Conservation (phyloP, 2,888 invertebrate genomes). For the Panopea generosa region DNA sequence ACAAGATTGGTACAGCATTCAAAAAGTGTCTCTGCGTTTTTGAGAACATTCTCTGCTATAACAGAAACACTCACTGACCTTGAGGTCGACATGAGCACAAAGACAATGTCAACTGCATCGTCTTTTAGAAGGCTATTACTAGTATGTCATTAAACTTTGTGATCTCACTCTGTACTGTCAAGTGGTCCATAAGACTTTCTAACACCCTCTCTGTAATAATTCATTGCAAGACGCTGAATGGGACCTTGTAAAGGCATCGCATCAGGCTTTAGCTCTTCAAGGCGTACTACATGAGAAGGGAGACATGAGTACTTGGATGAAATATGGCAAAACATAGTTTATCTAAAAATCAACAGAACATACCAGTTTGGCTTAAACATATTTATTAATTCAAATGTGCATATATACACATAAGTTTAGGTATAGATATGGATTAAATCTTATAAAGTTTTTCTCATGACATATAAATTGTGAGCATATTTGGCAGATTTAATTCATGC, state of each 20-base stretch:
- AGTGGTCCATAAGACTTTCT: conserved; percentile 4
- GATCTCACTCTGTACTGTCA: conserved; percentile 13
- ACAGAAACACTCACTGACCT: conserved; percentile 7
- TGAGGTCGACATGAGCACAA: not conserved
- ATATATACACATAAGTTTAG: no score
- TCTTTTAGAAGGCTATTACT: conserved; percentile 16
- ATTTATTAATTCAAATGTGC: no score
- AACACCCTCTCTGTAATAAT: no score
- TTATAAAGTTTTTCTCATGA: no score
- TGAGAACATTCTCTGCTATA: not conserved
- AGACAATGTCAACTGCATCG: conserved; percentile 25
- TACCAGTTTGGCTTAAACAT: no score
- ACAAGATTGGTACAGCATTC: conserved; percentile 24
- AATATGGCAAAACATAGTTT: no score
- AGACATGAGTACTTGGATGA: no score
- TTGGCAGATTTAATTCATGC: no score
- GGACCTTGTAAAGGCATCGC: conserved; percentile 26
- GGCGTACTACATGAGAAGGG: conserved; percentile 9
- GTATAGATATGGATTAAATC: no score
- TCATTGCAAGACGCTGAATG: conserved; percentile 21
- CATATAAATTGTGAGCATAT: no score
- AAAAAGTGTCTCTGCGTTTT: conserved; percentile 13
- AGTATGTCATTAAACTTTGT: conserved; percentile 28
- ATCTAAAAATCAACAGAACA: no score
- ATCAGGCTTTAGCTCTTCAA: conserved; percentile 19